Conservation (phyloP, 2,888 invertebrate species). For the Linnaemya tessellans region DNA sequence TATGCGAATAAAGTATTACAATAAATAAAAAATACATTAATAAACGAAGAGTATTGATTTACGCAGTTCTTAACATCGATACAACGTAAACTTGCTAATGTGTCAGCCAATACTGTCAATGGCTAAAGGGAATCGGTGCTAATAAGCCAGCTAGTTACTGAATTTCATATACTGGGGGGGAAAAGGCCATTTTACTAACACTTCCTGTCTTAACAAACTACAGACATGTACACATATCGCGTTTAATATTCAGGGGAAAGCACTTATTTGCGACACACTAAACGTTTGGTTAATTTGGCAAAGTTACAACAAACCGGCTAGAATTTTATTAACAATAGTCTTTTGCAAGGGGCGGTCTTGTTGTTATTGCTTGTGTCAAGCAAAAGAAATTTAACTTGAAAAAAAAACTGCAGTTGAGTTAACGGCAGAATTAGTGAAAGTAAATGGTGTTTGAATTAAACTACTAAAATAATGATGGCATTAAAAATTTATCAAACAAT, state of each 20-base stretch:
- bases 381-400: not conserved
- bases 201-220: slow-evolving; percentile 45
- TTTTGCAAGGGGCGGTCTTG: not conserved
- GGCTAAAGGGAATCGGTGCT: slow-evolving; percentile 21
- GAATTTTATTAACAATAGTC: slow-evolving; percentile 7
- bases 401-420: not conserved
- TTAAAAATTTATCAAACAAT: no score
- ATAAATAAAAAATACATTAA: slow-evolving; percentile 48
- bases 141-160: slow-evolving; percentile 41
- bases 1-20: slow-evolving; percentile 31
- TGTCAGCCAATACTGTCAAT: not conserved
- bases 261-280: slow-evolving; percentile 31
- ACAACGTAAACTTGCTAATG: slow-evolving; percentile 47
- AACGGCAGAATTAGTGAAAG: slow-evolving; percentile 37
- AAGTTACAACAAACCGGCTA: slow-evolving; percentile 33
- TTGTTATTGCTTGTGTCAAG: not conserved
- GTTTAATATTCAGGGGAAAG: slow-evolving; percentile 46
- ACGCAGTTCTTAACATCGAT: slow-evolving; percentile 32
- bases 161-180: slow-evolving; percentile 10
- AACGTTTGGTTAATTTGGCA: slow-evolving; percentile 42
- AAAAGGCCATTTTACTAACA: slow-evolving; percentile 35
- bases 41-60: slow-evolving; percentile 53
- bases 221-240: slow-evolving; percentile 5
- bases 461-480: no score
- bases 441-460: not conserved